Evolutionary conservation across 2,888 invertebrate genomes (phyloP), one percentile per base, ranked within the genome.

Genomic region (Microlaimidae sp.): DNA sequence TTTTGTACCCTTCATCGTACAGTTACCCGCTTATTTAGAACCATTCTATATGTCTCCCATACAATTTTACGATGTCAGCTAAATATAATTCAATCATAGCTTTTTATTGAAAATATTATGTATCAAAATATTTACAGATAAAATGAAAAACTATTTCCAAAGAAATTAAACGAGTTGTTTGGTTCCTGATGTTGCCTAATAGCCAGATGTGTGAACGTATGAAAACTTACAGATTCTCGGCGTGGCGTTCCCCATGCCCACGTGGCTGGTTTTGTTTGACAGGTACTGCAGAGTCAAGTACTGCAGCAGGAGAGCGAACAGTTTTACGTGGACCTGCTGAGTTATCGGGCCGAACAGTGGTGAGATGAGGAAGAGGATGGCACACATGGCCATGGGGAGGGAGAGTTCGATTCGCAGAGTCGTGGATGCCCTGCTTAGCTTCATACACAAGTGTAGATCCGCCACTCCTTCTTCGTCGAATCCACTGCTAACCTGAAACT

Each of bases 251-350:
- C 65, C 62, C 21, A 62, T 60, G 21, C 64, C 65, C 19, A 66
- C 53, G 57, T 65, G 64, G 21, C 65, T 59, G 45, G 67, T 64
- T 45, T 66, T 43, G 47, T 62, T 64, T 32, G 61, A 60, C 59
- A 64, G 67, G 28, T 66, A 58, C n/a, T 64, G 61, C n/a, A 67
- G 59, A 1, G 63, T 63, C 29, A 67, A 24, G 54, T 66, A 61
- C 57, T 68, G 66, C 24, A 67, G 60, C 7, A 59, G 55, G 55
- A 67, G 53, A 7, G 68, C 57, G 54, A 67, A 65, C 53, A 67
- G 57, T 55, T 67, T 67, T 21, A 64, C 52, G 53, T 53, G 58
- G 50, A 66, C 56, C 58, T 66, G 63, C 28, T 43, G 54, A 10
- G 51, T 49, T 46, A 67, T 61, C 23, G 56, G 56, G 32, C 52